Base-by-base conservation (phyloP, 2,113 vertebrate genomes). In the Macheiramphus alcinus region DNA sequence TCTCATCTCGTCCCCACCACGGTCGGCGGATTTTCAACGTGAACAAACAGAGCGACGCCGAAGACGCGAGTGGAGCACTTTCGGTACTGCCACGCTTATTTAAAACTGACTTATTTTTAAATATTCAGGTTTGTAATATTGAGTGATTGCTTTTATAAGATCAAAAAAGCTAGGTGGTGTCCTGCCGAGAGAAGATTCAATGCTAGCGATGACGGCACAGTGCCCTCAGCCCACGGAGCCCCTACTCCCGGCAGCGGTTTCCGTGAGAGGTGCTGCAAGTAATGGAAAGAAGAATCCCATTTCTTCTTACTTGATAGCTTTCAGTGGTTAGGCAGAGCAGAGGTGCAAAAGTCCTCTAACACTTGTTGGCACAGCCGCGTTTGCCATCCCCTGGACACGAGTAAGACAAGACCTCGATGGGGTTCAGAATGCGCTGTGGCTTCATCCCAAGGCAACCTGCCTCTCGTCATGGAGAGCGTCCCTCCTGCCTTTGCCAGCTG, bases 401-500 rank as follows among this genome's bases (percentile, higher is more conserved):
- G 48, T 16, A 42, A 12, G 20, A 8, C 11, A 11, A 68, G 42
- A 43, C 13, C 59, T 45, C 18, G 15, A 21, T 47, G 16, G 31
- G 53, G 36, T 21, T 47, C 12, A 22, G 18, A 27, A 43, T 16
- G 56, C 4, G 16, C 32, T 63, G 20, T 71, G 91, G 40, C 36
- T 74, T 71, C 47, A n/a, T 63, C 68, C 40, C 0, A 11, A 86
- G 32, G 27, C 40, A 68, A 16, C 36, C 31, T 36, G 16, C n/a
- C 45, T 83, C 36, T 81, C 19, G 0, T 34, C 17, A 22, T 6
- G 34, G 48, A 89, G 86, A 89, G 43, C 1, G 1, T 68, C 74
- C 17, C 16, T n/a, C 29, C 6, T 22, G 83, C 16, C 53, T 79
- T 56, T 59, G 84, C 96, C 94, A 96, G 89, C 91, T 96, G 96